Evolutionary conservation across 1,140 invertebrate species (phyloP).

Genomic region (Sminthurinus signatus): DNA sequence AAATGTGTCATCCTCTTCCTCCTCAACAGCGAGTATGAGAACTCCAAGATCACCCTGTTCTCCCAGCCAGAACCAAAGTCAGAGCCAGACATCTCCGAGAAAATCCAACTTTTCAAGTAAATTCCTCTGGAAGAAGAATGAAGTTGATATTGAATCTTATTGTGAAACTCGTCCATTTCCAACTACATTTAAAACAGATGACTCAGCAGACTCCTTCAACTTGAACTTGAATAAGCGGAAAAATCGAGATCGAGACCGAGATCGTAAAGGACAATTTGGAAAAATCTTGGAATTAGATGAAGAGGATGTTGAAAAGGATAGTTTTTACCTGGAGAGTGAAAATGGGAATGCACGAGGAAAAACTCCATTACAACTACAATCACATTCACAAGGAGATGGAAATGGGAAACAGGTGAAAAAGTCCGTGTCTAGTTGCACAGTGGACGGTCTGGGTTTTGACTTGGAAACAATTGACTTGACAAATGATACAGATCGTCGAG

Average conservation of each 20-base stretch:
- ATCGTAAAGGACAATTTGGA: too few relatives aligned
- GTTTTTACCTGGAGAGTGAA: not conserved
- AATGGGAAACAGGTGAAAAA: not conserved
- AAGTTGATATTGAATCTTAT: not conserved
- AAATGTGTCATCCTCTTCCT: too few relatives aligned
- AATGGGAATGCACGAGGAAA: not conserved
- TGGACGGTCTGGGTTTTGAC: not conserved
- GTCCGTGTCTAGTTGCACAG: not conserved
- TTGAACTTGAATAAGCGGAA: too few relatives aligned
- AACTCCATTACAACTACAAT: not conserved
- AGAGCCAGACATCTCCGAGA: too few relatives aligned
- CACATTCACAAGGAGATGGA: not conserved
- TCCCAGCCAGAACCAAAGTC: too few relatives aligned
- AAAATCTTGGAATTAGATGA: too few relatives aligned
- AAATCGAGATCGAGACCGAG: too few relatives aligned
- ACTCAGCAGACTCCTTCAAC: too few relatives aligned
- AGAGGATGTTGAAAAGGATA: not conserved
- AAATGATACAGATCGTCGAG: not conserved
- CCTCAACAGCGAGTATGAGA: too few relatives aligned
- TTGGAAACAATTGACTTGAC: conserved; percentile 7
- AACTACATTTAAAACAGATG: too few relatives aligned
- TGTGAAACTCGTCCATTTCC: not conserved
- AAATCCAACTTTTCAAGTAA: not conserved
- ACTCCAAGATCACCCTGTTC: too few relatives aligned
- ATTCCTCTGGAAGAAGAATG: not conserved